These are phyloP conservation scores for Eupithecia inturbata DNA, from an alignment of 2,888 invertebrate genomes.

Conservation along the genomic window DNA sequence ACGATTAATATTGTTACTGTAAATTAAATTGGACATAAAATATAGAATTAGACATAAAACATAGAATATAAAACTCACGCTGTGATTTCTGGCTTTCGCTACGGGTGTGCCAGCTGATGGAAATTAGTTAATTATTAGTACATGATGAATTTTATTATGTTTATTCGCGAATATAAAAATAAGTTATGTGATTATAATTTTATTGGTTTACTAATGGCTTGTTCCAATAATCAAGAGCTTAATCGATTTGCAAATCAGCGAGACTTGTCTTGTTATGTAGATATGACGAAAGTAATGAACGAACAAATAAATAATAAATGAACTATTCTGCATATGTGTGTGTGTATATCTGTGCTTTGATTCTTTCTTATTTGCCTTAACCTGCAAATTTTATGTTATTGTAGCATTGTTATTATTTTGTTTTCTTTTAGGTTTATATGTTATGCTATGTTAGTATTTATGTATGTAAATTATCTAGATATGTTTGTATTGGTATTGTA, in stretches of 20 bases:
- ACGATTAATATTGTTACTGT: slow-evolving; percentile 40
- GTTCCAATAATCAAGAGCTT: slow-evolving; percentile 7
- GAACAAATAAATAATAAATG: background rate
- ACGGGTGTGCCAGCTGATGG: slow-evolving; percentile 38
- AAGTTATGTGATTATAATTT: slow-evolving; percentile 26
- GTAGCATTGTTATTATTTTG: no score
- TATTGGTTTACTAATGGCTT: slow-evolving; percentile 17
- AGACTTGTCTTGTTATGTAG: background rate
- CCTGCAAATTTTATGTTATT: no score
- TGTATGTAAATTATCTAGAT: no score
- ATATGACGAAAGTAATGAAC: background rate
- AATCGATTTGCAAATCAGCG: background rate
- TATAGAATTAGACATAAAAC: slow-evolving; percentile 36
- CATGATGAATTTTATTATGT: slow-evolving; percentile 32
- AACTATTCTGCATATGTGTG: no score
- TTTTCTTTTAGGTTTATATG: no score
- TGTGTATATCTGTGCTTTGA: no score
- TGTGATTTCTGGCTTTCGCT: slow-evolving; percentile 39
- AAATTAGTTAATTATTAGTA: slow-evolving; percentile 39
- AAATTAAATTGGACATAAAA: slow-evolving; percentile 40
- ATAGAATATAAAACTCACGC: slow-evolving; percentile 37
- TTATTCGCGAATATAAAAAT: slow-evolving; percentile 33
- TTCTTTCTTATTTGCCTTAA: no score
- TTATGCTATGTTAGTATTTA: no score
- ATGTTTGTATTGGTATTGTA: no score